Percentiles rank a stretch among this genome's conserved stretches.
Evolutionary conservation across 2,797 vertebrate species (phyloP).

Genomic region (Typhlichthys subterraneus): DNA sequence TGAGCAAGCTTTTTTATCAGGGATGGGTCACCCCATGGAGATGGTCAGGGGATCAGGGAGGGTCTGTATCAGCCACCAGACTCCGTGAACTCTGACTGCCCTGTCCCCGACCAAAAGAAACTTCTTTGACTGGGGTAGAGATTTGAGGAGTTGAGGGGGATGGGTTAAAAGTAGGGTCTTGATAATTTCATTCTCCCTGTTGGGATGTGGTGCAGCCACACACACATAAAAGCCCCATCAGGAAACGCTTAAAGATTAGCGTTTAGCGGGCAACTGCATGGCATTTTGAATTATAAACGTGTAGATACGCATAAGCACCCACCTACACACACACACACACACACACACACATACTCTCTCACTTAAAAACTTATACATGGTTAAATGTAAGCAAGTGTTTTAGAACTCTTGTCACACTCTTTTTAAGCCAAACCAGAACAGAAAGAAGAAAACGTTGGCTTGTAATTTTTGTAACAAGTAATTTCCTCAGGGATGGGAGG

Average conservation of each 20-base stretch:
- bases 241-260: slow-evolving; percentile 35
- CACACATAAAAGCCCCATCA: slow-evolving; percentile 11
- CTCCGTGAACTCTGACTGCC: slow-evolving; percentile 40
- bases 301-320: background rate
- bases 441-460: background rate
- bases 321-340: slow-evolving; percentile 19
- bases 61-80: slow-evolving; percentile 22
- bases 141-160: slow-evolving; percentile 5
- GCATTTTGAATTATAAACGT: slow-evolving; percentile 2
- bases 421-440: slow-evolving; percentile 4
- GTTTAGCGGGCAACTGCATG: too few species aligned
- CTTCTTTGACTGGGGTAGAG: slow-evolving; percentile 1
- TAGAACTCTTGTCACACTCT: background rate
- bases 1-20: slow-evolving; percentile 23
- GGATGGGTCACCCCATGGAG: slow-evolving; percentile 43
- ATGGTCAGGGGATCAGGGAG: slow-evolving; percentile 14
- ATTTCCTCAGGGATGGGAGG: slow-evolving; percentile 16
- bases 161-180: slow-evolving; percentile 10
- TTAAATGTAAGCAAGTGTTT: background rate
- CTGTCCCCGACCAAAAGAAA: slow-evolving; percentile 31
- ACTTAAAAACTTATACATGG: slow-evolving; percentile 2
- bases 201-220: slow-evolving; percentile 9
- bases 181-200: slow-evolving; percentile 12
- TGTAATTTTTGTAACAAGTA: background rate
- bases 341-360: background rate